phyloP scores from a whole-genome alignment of 1,140 invertebrate species.

The Homalodisca vitripennis region DNA sequence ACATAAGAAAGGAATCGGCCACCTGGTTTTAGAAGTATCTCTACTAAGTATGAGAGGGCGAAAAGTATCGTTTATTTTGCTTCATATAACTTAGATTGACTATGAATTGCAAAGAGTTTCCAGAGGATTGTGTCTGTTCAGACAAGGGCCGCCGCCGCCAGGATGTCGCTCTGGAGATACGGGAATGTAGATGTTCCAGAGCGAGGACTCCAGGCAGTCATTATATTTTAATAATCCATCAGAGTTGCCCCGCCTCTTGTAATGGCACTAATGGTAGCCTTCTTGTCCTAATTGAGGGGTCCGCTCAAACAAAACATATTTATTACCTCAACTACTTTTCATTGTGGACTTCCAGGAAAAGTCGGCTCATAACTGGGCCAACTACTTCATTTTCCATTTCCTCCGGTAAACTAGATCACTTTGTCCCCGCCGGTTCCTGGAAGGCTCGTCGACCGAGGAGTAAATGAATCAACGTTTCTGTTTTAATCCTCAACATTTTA shows the following conservation, averaged over 20 bases:
- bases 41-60: too few species aligned
- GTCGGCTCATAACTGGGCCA: constrained; percentile 18
- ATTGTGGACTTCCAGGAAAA: constrained; percentile 28
- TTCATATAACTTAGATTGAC: too few species aligned
- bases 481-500: too few species aligned
- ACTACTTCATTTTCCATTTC: constrained; percentile 25
- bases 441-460: background rate
- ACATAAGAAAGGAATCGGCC: background rate
- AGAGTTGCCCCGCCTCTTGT: constrained; percentile 8
- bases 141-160: background rate
- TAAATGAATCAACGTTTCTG: too few species aligned
- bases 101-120: too few species aligned
- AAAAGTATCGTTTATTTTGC: too few species aligned
- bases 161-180: background rate
- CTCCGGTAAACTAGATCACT: background rate
- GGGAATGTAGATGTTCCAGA: constrained; percentile 5
- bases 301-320: constrained; percentile 30
- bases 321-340: constrained; percentile 28
- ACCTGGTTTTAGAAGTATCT: too few species aligned
- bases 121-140: too few species aligned
- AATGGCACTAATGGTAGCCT: constrained; percentile 27
- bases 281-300: constrained; percentile 24
- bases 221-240: constrained; percentile 31
- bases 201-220: constrained; percentile 14
- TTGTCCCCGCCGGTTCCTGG: background rate